Evolutionary conservation across 2,797 vertebrate species (phyloP).

Genomic region (Enteromius viviparus): DNA sequence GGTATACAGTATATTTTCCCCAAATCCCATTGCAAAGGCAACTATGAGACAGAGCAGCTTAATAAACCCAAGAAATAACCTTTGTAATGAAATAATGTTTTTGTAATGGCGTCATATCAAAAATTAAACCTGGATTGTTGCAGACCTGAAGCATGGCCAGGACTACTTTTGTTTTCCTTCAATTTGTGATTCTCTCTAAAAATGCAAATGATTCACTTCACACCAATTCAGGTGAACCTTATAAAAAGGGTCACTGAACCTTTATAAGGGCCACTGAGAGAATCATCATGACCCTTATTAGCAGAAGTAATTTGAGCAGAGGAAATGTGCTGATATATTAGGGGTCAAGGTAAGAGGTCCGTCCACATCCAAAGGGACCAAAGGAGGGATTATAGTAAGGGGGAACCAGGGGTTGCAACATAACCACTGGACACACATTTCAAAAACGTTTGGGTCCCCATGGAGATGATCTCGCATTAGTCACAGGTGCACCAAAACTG

Average conservation of each 20-base stretch:
- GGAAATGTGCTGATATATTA: slow-evolving; percentile 19
- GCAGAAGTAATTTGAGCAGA: slow-evolving; percentile 20
- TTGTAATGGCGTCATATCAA: slow-evolving; percentile 68
- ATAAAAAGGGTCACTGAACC: neutral
- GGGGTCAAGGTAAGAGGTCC: slow-evolving; percentile 72
- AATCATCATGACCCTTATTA: slow-evolving; percentile 33
- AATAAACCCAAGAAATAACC: slow-evolving; percentile 60
- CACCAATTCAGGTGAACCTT: slow-evolving; percentile 57
- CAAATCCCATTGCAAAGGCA: slow-evolving; percentile 76
- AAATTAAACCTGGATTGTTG: slow-evolving; percentile 53
- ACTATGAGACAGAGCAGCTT: slow-evolving; percentile 75
- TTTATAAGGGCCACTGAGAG: slow-evolving; percentile 53
- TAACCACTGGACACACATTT: slow-evolving; percentile 63
- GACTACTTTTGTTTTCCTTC: slow-evolving; percentile 40
- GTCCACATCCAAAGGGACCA: slow-evolving; percentile 65
- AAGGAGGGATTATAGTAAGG: slow-evolving; percentile 30
- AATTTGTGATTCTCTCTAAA: slow-evolving; percentile 40
- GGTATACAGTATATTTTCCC: slow-evolving; percentile 64
- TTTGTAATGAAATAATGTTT: slow-evolving; percentile 59
- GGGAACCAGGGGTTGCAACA: slow-evolving; percentile 57
- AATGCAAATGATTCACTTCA: slow-evolving; percentile 47
- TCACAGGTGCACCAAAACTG: slow-evolving; percentile 95
- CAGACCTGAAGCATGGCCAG: slow-evolving; percentile 48
- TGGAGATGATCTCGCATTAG: slow-evolving; percentile 88
- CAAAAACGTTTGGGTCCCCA: slow-evolving; percentile 99